Evolutionary conservation across 1,140 invertebrate genomes (phyloP), one percentile per base, ranked within the genome.

Genomic region (Anthonomus grandis): DNA sequence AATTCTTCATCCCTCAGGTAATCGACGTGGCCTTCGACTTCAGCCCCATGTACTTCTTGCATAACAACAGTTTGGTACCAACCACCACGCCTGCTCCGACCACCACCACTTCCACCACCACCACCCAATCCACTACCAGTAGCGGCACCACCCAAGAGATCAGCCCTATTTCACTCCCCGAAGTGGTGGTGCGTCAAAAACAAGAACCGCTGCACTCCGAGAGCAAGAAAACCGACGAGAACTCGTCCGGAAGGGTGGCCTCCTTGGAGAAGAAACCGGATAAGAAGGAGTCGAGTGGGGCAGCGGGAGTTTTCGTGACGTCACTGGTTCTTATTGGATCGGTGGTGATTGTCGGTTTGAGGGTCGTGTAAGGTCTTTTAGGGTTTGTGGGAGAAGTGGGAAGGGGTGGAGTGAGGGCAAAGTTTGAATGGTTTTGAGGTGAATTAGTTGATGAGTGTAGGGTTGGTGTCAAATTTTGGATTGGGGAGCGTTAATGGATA

Each of bases 1-100:
- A n/a, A n/a, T n/a, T n/a, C n/a, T n/a, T n/a, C n/a, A n/a, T n/a
- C n/a, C n/a, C n/a, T n/a, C n/a, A n/a, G n/a, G n/a, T 90, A 67
- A 72, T 75, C 37, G 84, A 89, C 60, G 76, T 90, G 0, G 78
- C 76, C 51, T 77, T 82, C 3, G 79, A 84, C 53, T 86, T 84
- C 52, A 83, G 86, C 22, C 82, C 85, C 12, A 78, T 87, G 13
- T 92, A 87, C 68, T 91, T 83, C 69, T 64, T 87, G 18, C 78
- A 78, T 27, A 91, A 91, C 69, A 81, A 83, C 50, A 86, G 81
- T 13, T 68, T 88, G 6, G 86, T 90, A 6, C 88, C 89, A 12
- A 90, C 86, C 1, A 90, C 87, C 0, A 82, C 83, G 0, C 81
- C 84, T 0, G 85, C 86, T 2, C 84, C 86, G 0, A 85, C 84